Base-by-base conservation (phyloP, 2,797 vertebrate genomes). In the Tauraco hartlaubi region DNA sequence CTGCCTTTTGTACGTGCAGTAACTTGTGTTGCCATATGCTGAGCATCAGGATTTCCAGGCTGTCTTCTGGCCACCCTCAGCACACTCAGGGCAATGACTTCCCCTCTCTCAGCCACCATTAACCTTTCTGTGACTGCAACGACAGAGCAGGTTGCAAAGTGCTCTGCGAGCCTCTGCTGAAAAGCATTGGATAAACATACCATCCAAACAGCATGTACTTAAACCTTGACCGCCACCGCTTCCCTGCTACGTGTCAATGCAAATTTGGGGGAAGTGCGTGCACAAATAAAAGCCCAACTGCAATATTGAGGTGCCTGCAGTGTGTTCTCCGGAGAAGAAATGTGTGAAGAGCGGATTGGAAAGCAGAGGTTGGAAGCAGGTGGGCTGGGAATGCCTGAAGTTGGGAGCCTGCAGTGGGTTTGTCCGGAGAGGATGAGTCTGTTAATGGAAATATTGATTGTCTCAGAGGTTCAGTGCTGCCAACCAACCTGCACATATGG, bases 371-470 rank as follows among this genome's bases (percentile, higher is more conserved):
- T 63, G 20, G 64, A 71, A 43, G 49, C 31, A 64, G 80, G 29
- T 12, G 5, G 86, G 64, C 43, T 61, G n/a, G 44, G 51, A 49
- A 28, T 28, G 51, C 80, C 87, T 62, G 55, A 82, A 69, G 26
- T 9, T 74, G 28, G 33, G 79, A 85, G 43, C 46, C 2, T 74
- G 56, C 29, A 44, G 79, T 75, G 77, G 77, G n/a, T 78, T 86
- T 76, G 85, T 88, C 93, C 88, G 76, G 88, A 11, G 61, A 84
- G 94, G 96, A 97, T 81, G 80, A 96, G 76, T 95, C 97, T 97
- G 97, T 97, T 98, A 98, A 98, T 94, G 97, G 96, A 97, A 97
- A 96, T 96, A 97, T 86, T 92, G 94, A 97, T 97, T 96, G 97
- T 98, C 97, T 97, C 67, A 4, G 84, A 95, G 93, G 94, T 97